Evolutionary conservation across 1,140 invertebrate genomes (phyloP).

Genomic region (Akabosia matsudoensis): DNA sequence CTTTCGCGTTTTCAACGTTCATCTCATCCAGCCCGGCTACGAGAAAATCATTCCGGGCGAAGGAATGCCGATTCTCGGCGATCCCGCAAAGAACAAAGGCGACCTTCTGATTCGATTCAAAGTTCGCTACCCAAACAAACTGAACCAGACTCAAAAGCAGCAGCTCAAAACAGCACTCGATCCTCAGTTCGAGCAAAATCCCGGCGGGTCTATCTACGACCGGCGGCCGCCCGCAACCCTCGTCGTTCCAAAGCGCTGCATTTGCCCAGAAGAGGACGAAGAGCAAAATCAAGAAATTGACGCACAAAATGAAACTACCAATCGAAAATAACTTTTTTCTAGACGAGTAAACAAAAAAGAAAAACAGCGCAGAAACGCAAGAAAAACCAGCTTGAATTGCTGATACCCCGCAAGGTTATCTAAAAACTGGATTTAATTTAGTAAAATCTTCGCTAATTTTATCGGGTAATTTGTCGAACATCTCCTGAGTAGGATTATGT

Average conservation of each 20-base stretch:
- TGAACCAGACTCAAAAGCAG: slow-evolving; percentile 54
- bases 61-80: slow-evolving; percentile 60
- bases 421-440: no score
- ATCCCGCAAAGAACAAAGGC: slow-evolving; percentile 53
- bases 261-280: slow-evolving; percentile 13
- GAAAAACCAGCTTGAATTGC: no score
- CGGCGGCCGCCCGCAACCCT: background rate
- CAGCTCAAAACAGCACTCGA: slow-evolving; percentile 53
- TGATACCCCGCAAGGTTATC: no score
- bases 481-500: no score
- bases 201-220: background rate
- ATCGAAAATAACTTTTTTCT: background rate
- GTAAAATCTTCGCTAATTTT: no score
- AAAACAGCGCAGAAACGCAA: no score
- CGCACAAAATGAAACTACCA: background rate
- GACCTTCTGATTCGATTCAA: slow-evolving; percentile 59
- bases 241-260: background rate
- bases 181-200: background rate
- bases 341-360: background rate
- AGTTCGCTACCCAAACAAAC: slow-evolving; percentile 58
- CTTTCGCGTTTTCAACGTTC: slow-evolving; percentile 65
- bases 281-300: background rate
- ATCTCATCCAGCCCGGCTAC: slow-evolving; percentile 64
- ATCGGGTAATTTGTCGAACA: no score
- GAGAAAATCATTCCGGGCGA: slow-evolving; percentile 60